Percentiles rank a stretch among this genome's conserved stretches.
These are phyloP conservation scores for Drosophila parabipectinata DNA, from an alignment of 1,140 invertebrate species.

Conservation along the genomic window DNA sequence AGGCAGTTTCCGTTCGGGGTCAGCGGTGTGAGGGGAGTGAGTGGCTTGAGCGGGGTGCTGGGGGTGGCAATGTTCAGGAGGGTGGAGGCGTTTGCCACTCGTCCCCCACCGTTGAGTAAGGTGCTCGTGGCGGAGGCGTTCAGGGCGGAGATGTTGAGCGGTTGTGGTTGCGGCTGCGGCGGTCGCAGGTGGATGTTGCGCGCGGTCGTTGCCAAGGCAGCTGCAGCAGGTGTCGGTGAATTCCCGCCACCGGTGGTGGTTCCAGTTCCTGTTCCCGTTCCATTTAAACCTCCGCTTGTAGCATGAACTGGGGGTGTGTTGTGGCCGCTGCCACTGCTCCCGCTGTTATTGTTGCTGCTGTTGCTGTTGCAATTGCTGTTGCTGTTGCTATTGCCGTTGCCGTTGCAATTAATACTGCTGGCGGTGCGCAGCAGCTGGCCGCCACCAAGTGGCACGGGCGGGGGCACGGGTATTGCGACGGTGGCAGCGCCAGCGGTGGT, in stretches of 20 bases:
- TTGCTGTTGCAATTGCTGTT: conserved; percentile 21
- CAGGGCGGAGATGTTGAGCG: conserved; percentile 89
- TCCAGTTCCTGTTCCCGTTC: conserved; percentile 14
- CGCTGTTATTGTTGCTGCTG: conserved; percentile 29
- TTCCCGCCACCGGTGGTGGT: conserved; percentile 14
- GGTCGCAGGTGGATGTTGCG: conserved; percentile 79
- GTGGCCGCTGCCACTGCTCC: conserved; percentile 4
- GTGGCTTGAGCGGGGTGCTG: conserved; percentile 40
- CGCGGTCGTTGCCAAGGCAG: conserved; percentile 66
- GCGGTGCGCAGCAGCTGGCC: conserved; percentile 55
- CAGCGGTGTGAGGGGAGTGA: conserved; percentile 60
- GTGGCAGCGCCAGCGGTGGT: neutral
- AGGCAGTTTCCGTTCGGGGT: conserved; percentile 71
- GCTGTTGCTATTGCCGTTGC: conserved; percentile 27
- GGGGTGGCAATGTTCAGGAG: conserved; percentile 70
- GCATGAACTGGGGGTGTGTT: conserved; percentile 11
- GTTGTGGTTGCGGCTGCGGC: conserved; percentile 72
- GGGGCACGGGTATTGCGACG: conserved; percentile 8
- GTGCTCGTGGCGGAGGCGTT: conserved; percentile 68
- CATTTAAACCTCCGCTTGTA: neutral
- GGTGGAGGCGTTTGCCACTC: conserved; percentile 51
- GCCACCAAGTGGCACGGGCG: conserved; percentile 6
- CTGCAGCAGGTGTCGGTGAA: conserved; percentile 62
- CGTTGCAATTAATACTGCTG: conserved; percentile 35
- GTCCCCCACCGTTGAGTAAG: conserved; percentile 58